These are phyloP conservation scores for Hirtodrosophila duncani DNA, from an alignment of 2,888 invertebrate species.

Conservation along the genomic window DNA sequence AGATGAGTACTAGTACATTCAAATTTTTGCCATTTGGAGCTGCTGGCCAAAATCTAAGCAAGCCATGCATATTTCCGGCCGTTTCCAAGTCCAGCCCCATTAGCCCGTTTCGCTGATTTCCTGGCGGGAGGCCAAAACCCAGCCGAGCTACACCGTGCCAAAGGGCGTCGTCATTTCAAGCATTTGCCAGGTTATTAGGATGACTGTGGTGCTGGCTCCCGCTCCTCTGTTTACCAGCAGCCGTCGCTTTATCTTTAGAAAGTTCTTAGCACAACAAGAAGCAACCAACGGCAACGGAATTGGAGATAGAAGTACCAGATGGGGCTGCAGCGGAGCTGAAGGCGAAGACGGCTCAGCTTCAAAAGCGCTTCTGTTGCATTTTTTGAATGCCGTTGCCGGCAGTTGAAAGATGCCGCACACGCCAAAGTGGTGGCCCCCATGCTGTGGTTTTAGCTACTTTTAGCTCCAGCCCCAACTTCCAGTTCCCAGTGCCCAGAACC, in stretches of 20 bases:
- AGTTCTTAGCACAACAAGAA: conserved; percentile 30
- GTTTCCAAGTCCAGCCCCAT: conserved; percentile 33
- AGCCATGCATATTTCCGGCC: conserved; percentile 72
- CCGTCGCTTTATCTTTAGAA: conserved; percentile 23
- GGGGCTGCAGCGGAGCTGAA: neutral
- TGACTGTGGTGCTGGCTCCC: conserved; percentile 17
- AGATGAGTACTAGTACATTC: conserved; percentile 59
- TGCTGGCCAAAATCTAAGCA: conserved; percentile 47
- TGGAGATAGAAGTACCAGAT: conserved; percentile 2
- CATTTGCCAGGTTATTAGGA: conserved; percentile 65
- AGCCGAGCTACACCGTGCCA: no score
- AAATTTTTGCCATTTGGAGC: conserved; percentile 55
- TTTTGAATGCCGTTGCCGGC: conserved; percentile 54
- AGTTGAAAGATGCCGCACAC: conserved; percentile 71
- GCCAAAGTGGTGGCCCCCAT: conserved; percentile 29
- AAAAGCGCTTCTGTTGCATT: conserved; percentile 47
- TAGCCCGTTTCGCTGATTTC: conserved; percentile 55
- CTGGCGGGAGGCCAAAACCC: conserved; percentile 29
- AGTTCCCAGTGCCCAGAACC: conserved; percentile 8
- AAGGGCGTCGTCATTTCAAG: no score
- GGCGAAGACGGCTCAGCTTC: conserved; percentile 39
- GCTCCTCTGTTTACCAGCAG: no score
- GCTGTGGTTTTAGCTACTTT: neutral
- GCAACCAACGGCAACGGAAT: conserved; percentile 12
- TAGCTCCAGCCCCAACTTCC: conserved; percentile 2